phyloP scores from a whole-genome alignment of 2,888 invertebrate species.

The Ormia ochracea region DNA sequence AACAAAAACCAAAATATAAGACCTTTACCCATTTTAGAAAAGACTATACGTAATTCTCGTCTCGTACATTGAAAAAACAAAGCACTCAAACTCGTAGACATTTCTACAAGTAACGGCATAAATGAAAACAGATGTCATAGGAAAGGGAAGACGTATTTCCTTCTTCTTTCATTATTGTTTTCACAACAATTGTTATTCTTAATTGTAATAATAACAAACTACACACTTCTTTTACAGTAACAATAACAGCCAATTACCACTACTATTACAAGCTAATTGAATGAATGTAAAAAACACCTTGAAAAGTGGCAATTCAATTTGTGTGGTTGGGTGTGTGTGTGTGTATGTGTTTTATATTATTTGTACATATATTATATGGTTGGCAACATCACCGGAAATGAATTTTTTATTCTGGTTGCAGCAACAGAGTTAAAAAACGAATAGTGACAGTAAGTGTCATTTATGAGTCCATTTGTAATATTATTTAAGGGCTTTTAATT shows the following conservation, averaged over 20 bases:
- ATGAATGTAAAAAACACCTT: not conserved
- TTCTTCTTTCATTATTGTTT: not conserved
- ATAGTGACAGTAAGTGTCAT: not conserved
- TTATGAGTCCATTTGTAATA: not conserved
- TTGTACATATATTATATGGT: not conserved
- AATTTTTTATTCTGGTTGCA: not conserved
- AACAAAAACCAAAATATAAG: no score
- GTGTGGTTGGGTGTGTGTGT: not conserved
- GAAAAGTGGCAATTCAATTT: not conserved
- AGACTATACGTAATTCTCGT: no score
- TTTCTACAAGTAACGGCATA: no score
- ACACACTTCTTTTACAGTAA: not conserved
- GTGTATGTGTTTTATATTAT: not conserved
- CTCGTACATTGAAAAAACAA: no score
- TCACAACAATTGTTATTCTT: not conserved
- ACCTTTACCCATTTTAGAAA: no score
- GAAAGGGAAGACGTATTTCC: not conserved
- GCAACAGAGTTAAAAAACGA: not conserved
- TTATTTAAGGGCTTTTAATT: not conserved
- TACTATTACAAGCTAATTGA: not conserved
- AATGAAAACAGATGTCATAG: not conserved
- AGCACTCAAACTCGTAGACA: no score
- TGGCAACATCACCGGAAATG: slow-evolving; percentile 10
- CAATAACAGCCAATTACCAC: slow-evolving; percentile 11
- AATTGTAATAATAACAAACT: not conserved